Evolutionary conservation across 2,888 invertebrate genomes (phyloP).

Genomic region (Papilio gigon): DNA sequence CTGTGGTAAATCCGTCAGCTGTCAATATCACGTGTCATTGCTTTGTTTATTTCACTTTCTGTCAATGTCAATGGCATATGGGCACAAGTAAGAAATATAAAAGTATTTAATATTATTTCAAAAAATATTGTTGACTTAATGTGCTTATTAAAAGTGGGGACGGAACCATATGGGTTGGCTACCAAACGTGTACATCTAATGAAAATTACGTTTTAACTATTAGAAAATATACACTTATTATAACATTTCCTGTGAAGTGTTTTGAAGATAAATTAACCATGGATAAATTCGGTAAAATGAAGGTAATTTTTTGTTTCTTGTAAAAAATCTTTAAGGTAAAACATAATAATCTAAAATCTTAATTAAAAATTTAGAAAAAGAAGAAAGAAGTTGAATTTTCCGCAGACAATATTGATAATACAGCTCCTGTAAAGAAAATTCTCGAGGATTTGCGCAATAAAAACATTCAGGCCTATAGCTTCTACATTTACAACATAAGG

Average conservation of each 20-base stretch:
- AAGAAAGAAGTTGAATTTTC: constrained; percentile 49
- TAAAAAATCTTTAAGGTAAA: neutral
- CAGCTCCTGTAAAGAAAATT: constrained; percentile 59
- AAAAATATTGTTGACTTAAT: neutral
- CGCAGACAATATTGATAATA: constrained; percentile 58
- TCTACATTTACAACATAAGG: constrained; percentile 56
- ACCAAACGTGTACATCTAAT: neutral
- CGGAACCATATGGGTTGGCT: no score
- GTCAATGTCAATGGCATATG: constrained; percentile 4
- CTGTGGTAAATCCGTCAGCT: neutral
- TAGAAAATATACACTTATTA: no score
- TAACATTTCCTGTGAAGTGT: neutral
- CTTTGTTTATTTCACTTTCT: neutral
- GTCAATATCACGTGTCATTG: no score
- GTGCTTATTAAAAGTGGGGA: no score
- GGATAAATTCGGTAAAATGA: constrained; percentile 39
- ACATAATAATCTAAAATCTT: neutral
- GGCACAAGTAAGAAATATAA: no score
- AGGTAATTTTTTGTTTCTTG: constrained; percentile 17
- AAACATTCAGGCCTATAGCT: constrained; percentile 56
- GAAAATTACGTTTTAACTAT: neutral
- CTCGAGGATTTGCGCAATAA: constrained; percentile 55
- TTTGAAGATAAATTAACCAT: constrained; percentile 10
- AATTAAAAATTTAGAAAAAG: constrained; percentile 43
- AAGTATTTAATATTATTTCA: no score